Base-by-base conservation (phyloP, 2,797 vertebrate genomes). In the Gephyroberyx darwinii region DNA sequence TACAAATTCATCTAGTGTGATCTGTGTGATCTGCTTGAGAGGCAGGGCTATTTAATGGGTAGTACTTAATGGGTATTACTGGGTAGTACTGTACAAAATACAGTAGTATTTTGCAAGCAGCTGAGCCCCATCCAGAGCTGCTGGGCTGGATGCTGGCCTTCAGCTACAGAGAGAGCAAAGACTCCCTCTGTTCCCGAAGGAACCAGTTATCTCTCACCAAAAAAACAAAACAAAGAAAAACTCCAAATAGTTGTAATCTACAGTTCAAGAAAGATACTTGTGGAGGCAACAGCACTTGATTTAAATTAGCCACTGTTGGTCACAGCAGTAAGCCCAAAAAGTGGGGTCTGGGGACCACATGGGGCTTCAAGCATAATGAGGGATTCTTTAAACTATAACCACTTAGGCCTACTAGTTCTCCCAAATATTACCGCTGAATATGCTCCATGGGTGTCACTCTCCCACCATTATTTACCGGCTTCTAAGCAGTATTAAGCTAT, bases 81-180 rank as follows among this genome's bases (percentile, higher is more conserved):
- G n/a, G n/a, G n/a, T n/a, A n/a, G n/a, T n/a, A n/a, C n/a, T n/a
- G n/a, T n/a, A n/a, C n/a, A n/a, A n/a, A n/a, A n/a, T n/a, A n/a
- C 26, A 12, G 53, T 5, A 33, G 26, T 54, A 77, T 76, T 75
- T 58, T 75, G 71, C 41, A 39, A 64, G 69, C 37, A 6, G 50
- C 13, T 5, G 19, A 69, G 50, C 55, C 69, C 59, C 16, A 20
- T 61, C 47, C 31, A 1, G 3, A 8, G 77, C 55, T 81, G 78
- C 69, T 68, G 81, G 51, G 22, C 22, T 26, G 26, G 26, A 26
- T 26, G 26, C 26, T 26, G 26, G 53, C 71, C 70, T 65, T 54
- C 67, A 71, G 66, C 30, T 16, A 9, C 52, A 30, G 33, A 43
- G 13, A 54, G 53, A 82, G 86, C 87, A 88, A 88, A 88, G 81